Evolutionary conservation across 2,888 invertebrate species (phyloP), one percentile per base, ranked within the genome.

Genomic region (Hylaea fasciaria): DNA sequence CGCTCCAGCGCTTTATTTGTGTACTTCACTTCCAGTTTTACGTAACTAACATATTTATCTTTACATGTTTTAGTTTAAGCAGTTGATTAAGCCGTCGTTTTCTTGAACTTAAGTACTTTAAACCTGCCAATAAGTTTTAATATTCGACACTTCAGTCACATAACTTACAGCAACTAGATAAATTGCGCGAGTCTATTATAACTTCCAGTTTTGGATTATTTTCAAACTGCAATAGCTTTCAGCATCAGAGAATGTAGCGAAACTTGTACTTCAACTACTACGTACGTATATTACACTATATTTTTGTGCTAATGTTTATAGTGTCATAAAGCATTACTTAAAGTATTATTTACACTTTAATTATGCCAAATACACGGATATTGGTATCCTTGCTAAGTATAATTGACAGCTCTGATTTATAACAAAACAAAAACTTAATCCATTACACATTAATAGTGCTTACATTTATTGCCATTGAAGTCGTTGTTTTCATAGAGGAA

Each of bases 401-500:
- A 46, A 60, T 29, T 55, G 60, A 60, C 60, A 51, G 50, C 0
- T 13, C 17, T 50, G 60, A 55, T 55, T 55, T 50, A 60, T 55
- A 17, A 7, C 5, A 29, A 10, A 47, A 35, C 54, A 60, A 60
- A 60, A 60, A 58, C 43, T 44, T 54, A 55, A 55, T 60, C 45
- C 50, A 60, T 60, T 49, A 50, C 39, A 54, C 59, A 50, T 50
- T 51, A 46, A 50, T 51, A 55, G 29, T 54, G 50, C 60, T 46
- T 55, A 55, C 50, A 59, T 11, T 50, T 50, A 60, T 59, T 55
- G 55, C 51, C n/a, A 45, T 46, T 57, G 47, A 43, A 43, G 53
- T 44, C 13, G 50, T 57, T 62, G 52, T 61, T 66, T 71, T 69
- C 62, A 74, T 71, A 76, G 74, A 81, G 82, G 83, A 86, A 85